These are phyloP conservation scores for Fregata magnificens DNA, from an alignment of 2,113 vertebrate genomes.

Conservation along the genomic window DNA sequence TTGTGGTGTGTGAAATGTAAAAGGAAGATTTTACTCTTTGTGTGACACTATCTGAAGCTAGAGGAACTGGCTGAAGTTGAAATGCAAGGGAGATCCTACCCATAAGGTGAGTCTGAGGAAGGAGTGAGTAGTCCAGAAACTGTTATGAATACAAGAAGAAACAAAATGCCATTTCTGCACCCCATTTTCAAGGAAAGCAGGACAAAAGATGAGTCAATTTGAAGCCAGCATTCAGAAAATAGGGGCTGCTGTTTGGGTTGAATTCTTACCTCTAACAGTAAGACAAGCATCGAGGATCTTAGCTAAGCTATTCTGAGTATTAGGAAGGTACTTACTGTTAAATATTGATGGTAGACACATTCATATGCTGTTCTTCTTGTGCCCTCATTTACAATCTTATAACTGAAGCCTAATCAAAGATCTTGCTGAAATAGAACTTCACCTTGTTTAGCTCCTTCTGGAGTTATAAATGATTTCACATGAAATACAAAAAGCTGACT, in stretches of 20 bases:
- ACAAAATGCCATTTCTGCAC: neutral
- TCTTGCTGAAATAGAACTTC: neutral
- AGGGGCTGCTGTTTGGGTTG: neutral
- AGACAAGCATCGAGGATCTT: neutral
- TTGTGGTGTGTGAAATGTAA: neutral
- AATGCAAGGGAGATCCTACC: neutral
- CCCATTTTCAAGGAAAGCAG: neutral
- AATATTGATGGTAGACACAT: neutral
- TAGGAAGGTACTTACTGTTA: neutral
- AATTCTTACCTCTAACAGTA: neutral
- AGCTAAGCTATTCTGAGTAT: neutral
- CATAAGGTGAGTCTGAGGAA: neutral
- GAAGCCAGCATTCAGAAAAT: neutral
- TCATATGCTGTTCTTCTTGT: neutral
- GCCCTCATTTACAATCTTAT: neutral
- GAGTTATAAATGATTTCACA: neutral
- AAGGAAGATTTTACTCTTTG: neutral
- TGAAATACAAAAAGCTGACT: neutral
- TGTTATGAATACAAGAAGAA: neutral
- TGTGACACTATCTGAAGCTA: neutral
- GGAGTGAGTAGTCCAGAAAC: neutral
- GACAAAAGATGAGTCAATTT: neutral
- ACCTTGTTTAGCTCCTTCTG: neutral
- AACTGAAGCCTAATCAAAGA: neutral
- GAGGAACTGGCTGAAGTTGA: neutral